Evolutionary conservation across 2,888 invertebrate species (phyloP).

Genomic region (Selenia dentaria): DNA sequence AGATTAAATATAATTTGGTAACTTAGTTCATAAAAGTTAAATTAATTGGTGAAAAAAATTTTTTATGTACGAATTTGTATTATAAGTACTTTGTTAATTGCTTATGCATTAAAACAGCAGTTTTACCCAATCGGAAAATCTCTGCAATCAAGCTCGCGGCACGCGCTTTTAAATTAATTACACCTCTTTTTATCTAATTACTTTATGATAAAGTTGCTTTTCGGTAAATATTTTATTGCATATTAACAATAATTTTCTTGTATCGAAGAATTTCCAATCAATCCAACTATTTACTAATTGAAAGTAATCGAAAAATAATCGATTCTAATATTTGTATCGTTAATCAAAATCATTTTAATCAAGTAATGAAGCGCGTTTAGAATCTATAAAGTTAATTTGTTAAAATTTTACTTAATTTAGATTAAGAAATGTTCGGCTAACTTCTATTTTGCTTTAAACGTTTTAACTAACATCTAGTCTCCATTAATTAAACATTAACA

Average conservation of each 20-base stretch:
- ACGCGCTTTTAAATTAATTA: constrained; percentile 8
- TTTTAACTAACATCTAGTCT: constrained; percentile 45
- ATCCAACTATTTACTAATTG: constrained; percentile 22
- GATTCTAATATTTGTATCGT: constrained; percentile 11
- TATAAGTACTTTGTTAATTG: too few relatives aligned
- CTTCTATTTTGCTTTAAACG: constrained; percentile 20
- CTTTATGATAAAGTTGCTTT: constrained; percentile 4
- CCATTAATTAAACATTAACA: constrained; percentile 48
- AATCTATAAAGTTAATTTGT: constrained; percentile 19
- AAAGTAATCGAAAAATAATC: constrained; percentile 15
- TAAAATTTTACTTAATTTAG: constrained; percentile 21
- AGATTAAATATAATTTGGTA: too few relatives aligned
- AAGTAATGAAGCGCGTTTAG: constrained; percentile 20
- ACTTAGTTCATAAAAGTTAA: too few relatives aligned
- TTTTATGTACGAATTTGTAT: too few relatives aligned
- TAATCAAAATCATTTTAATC: constrained; percentile 17
- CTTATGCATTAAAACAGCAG: too few relatives aligned
- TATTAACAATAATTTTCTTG: constrained; percentile 5
- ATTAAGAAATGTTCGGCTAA: constrained; percentile 29
- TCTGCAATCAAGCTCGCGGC: not conserved
- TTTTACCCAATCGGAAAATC: too few relatives aligned
- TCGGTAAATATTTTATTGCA: constrained; percentile 1
- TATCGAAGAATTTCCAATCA: constrained; percentile 16
- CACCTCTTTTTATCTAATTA: too few relatives aligned
- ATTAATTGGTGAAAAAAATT: too few relatives aligned